Conservation (phyloP, 2,797 vertebrate genomes). For the Xiphorhynchus erythropygius region DNA sequence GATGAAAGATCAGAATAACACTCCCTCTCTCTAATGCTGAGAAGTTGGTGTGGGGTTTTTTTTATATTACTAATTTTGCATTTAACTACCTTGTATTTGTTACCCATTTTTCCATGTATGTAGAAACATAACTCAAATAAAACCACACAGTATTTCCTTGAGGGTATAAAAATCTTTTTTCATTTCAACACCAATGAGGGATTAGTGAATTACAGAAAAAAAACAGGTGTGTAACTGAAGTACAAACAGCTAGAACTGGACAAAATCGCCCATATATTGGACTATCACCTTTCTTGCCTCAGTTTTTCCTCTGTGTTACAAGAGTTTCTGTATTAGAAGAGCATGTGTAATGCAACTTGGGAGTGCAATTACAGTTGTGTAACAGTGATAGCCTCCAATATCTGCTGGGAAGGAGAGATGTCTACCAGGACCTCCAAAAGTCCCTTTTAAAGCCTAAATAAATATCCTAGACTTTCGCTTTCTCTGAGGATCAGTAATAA, state of each 20-base stretch:
- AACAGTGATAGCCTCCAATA: background rate
- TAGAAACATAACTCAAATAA: background rate
- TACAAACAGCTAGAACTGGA: background rate
- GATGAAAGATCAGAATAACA: background rate
- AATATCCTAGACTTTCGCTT: background rate
- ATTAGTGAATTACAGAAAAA: background rate
- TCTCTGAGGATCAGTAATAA: background rate
- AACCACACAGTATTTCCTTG: background rate
- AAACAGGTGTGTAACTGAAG: background rate
- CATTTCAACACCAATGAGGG: background rate
- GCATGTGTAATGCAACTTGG: background rate
- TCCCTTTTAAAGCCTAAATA: background rate
- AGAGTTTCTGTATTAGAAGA: background rate
- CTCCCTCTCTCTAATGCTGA: background rate
- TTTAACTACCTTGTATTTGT: background rate
- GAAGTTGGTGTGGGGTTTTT: background rate
- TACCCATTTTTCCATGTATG: background rate
- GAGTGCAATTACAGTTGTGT: background rate
- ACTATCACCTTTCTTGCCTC: background rate
- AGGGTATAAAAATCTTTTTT: background rate
- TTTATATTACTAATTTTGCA: background rate
- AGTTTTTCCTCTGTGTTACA: background rate
- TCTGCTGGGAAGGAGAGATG: background rate
- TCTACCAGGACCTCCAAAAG: background rate
- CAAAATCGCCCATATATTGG: background rate